A percentile compares a stretch with the other conserved stretches of the same genome.
phyloP scores from a whole-genome alignment of 2,113 vertebrate species.

The Grammomys dolichurus region DNA sequence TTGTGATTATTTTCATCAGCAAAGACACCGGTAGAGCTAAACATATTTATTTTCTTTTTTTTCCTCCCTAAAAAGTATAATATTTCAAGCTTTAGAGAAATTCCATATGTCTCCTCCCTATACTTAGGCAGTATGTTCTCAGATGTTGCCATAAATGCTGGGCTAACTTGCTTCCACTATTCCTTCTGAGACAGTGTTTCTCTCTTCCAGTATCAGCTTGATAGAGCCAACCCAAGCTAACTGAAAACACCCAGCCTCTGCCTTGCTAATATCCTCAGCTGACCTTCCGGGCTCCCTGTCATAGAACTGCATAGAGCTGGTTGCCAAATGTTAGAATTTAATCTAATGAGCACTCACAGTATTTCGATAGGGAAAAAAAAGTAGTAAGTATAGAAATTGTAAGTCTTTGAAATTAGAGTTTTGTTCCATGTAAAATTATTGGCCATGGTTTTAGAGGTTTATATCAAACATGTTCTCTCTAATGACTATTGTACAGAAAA shows the following conservation, averaged over 20 bases:
- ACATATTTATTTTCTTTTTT: constrained; percentile 72
- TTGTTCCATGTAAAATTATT: constrained; percentile 76
- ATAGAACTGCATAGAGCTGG: not conserved
- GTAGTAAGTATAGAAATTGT: constrained; percentile 67
- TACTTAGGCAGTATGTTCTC: constrained; percentile 49
- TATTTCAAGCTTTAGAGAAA: constrained; percentile 65
- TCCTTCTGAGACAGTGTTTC: not conserved
- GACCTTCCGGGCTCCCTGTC: not conserved
- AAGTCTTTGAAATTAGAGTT: constrained; percentile 53
- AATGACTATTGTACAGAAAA: constrained; percentile 7
- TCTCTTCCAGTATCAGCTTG: not conserved
- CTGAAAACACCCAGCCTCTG: not conserved
- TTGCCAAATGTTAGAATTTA: constrained; percentile 36
- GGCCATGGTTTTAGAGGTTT: constrained; percentile 77
- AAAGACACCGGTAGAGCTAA: constrained; percentile 40
- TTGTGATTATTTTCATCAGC: constrained; percentile 77
- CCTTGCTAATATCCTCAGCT: not conserved
- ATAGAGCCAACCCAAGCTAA: not conserved
- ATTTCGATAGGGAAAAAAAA: constrained; percentile 74
- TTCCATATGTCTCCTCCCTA: constrained; percentile 69
- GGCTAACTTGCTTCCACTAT: not conserved
- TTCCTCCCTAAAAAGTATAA: constrained; percentile 46
- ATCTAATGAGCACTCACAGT: constrained; percentile 70
- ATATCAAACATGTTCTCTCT: constrained; percentile 47
- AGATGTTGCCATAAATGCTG: not conserved